A percentile compares a stretch with the other conserved stretches of the same genome.
Evolutionary conservation across 2,797 vertebrate species (phyloP).

Genomic region (Apodemus agrarius): DNA sequence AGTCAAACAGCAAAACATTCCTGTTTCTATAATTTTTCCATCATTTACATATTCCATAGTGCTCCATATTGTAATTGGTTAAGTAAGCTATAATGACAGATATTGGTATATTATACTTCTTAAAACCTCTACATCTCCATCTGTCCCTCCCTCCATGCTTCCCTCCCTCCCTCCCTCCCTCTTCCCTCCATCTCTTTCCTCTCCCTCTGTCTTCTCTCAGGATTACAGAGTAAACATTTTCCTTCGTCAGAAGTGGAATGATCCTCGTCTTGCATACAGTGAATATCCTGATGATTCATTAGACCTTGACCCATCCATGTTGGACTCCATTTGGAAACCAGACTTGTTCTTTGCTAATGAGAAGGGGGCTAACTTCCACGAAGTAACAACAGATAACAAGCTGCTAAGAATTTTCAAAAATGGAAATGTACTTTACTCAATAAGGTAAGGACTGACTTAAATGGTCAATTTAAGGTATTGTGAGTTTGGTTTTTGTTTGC

Average conservation of each 20-base stretch:
- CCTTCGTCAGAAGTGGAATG: constrained; percentile 98
- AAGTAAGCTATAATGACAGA: not conserved
- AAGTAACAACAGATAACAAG: constrained; percentile 98
- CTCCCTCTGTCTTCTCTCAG: constrained; percentile 80
- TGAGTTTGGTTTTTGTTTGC: fast-evolving
- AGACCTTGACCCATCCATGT: constrained; percentile 97
- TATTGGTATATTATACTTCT: not conserved
- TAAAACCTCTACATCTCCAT: constrained; percentile 48
- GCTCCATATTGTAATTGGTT: not conserved
- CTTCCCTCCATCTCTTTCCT: no score
- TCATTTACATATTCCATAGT: not conserved
- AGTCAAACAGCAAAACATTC: not conserved
- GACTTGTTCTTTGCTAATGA: constrained; percentile 99
- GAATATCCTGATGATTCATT: constrained; percentile 98
- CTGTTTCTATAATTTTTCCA: not conserved
- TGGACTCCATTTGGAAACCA: constrained; percentile 99
- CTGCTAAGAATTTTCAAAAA: constrained; percentile 97
- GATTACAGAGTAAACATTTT: constrained; percentile 99
- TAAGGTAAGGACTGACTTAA: constrained; percentile 88
- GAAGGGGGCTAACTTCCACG: constrained; percentile 98
- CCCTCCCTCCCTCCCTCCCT: not conserved
- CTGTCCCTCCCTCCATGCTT: fast-evolving
- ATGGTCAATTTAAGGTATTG: not conserved
- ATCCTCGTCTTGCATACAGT: constrained; percentile 95
- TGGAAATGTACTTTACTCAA: constrained; percentile 97